phyloP scores from a whole-genome alignment of 2,113 vertebrate genomes.

The Alces alces region DNA sequence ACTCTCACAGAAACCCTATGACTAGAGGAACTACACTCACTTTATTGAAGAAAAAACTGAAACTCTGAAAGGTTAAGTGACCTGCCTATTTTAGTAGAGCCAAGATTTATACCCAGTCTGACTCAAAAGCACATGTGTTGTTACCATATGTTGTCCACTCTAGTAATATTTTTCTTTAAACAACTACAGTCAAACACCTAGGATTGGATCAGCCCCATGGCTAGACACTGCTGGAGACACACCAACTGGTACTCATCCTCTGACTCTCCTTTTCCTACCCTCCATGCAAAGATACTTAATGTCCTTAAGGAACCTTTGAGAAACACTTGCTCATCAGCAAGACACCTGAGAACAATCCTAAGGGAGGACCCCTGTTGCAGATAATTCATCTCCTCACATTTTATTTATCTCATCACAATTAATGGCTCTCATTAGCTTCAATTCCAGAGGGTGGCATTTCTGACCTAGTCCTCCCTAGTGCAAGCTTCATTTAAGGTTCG shows the following conservation, averaged over 20 bases:
- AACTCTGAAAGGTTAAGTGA: neutral
- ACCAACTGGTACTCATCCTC: neutral
- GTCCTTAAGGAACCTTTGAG: neutral
- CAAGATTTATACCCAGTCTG: neutral
- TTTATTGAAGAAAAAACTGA: slow-evolving; percentile 2
- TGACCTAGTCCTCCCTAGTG: neutral
- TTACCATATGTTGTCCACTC: neutral
- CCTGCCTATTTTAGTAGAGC: neutral
- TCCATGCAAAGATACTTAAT: neutral
- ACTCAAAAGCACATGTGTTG: neutral
- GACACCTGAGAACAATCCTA: slow-evolving; percentile 7
- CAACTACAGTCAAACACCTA: neutral
- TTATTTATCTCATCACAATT: slow-evolving; percentile 25
- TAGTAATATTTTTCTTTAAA: neutral
- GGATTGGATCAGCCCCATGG: neutral
- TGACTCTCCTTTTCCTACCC: neutral
- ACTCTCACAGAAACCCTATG: neutral
- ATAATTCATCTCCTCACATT: slow-evolving; percentile 11
- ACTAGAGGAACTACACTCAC: neutral
- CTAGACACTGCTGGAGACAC: neutral
- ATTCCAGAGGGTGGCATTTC: slow-evolving; percentile 38
- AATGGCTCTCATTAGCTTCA: slow-evolving; percentile 45
- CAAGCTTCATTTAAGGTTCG: neutral
- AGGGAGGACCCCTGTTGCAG: slow-evolving; percentile 17
- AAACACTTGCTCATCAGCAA: slow-evolving; percentile 6